Base-by-base conservation (phyloP, 2,888 invertebrate genomes). In the Sycophila texana region DNA sequence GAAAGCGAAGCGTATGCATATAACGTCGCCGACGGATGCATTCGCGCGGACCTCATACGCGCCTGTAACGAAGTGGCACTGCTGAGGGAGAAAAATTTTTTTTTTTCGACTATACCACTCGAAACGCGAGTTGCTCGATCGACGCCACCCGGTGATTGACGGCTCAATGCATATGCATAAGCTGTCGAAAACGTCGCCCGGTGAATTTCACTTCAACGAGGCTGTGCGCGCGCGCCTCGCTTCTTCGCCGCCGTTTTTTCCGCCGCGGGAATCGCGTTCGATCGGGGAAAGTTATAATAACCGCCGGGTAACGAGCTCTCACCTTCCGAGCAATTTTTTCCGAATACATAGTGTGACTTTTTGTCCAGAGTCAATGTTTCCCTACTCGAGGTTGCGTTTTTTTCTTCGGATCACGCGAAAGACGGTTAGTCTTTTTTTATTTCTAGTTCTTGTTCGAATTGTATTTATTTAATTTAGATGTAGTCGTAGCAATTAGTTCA, bases 151-250 rank as follows among this genome's bases (percentile, higher is more conserved):
- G 1, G 26, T 79, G 79, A 79, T 75, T 75, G 79, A 79, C 74
- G 65, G 71, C 20, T 79, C 58, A 79, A 79, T 74, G 58, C 61
- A 77, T 77, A 77, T 70, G 71, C 71, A 65, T 76, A 71, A 49
- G 53, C 39, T 66, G 63, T 73, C 58, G 60, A 71, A 60, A 71
- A 47, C 60, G 49, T 47, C 26, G 47, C 67, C 18, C 10, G 39
- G 10, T 39, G 39, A 10, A 39, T 39, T 39, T 39, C 39, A 10
- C 39, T 39, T 10, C 39, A 39, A 39, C 26, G 26, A 39, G n/a
- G n/a, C n/a, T n/a, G n/a, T n/a, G n/a, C 20, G 26, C 7, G 30
- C 30, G 39, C 39, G 39, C 39, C 39, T 47, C 53, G 53, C 4
- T 53, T 18, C 20, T n/a, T 58, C 61, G 55, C 30, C 68, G 55